phyloP scores from a whole-genome alignment of 1,140 invertebrate species.

The Drosophila ficusphila region DNA sequence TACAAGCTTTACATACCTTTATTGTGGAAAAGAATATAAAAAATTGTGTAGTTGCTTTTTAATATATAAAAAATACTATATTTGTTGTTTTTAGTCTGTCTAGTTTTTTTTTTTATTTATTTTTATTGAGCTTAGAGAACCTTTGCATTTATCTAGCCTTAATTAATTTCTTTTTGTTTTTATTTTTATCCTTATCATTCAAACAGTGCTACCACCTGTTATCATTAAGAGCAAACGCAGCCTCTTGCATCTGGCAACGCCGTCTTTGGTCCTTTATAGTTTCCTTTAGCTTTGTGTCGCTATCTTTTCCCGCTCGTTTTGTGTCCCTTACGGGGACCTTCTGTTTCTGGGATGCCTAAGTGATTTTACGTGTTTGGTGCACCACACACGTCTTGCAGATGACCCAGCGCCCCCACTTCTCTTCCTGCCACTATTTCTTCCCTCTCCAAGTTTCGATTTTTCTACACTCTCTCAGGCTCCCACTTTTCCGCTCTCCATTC shows the following conservation, averaged over 20 bases:
- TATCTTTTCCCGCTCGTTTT: conserved; percentile 10
- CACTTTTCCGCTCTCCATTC: conserved; percentile 6
- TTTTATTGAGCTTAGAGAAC: too few species aligned
- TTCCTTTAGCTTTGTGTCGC: conserved; percentile 4
- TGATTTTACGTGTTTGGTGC: conserved; percentile 83
- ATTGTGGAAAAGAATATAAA: too few species aligned
- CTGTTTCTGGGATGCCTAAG: conserved; percentile 65
- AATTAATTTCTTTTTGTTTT: neutral
- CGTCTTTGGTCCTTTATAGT: conserved; percentile 18
- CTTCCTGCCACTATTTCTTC: conserved; percentile 1
- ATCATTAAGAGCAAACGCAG: conserved; percentile 17
- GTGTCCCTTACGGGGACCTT: conserved; percentile 12
- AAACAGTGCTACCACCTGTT: conserved; percentile 53
- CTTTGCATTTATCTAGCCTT: too few species aligned
- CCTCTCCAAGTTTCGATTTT: conserved; percentile 42
- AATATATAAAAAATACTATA: too few species aligned
- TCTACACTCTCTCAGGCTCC: conserved; percentile 33
- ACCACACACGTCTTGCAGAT: conserved; percentile 65
- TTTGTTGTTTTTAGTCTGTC: too few species aligned
- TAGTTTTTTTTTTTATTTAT: neutral
- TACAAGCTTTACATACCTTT: too few species aligned
- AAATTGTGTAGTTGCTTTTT: neutral
- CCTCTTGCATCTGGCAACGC: conserved; percentile 46
- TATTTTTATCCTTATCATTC: conserved; percentile 7
- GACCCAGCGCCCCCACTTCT: conserved; percentile 5